Evolutionary conservation across 2,888 invertebrate species (phyloP).

Genomic region (Drosophila vallismaia): DNA sequence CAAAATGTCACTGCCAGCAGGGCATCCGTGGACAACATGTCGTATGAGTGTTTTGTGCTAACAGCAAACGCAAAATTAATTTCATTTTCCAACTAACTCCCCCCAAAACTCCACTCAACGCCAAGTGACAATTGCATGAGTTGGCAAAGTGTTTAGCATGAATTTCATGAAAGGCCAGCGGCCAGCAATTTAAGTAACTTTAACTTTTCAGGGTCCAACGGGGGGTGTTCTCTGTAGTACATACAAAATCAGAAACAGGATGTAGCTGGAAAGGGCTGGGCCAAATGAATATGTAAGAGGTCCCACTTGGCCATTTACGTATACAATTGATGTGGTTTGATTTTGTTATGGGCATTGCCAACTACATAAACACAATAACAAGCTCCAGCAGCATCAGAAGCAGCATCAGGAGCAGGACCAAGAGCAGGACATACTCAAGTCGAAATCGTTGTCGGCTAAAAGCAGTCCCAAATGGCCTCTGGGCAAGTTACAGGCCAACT

Average conservation of each 20-base stretch:
- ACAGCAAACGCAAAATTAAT: slow-evolving; percentile 74
- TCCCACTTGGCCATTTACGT: slow-evolving; percentile 79
- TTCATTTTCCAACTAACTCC: slow-evolving; percentile 57
- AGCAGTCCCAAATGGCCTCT: slow-evolving; percentile 42
- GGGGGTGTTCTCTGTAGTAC: not conserved
- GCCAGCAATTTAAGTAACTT: slow-evolving; percentile 57
- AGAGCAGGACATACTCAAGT: slow-evolving; percentile 22
- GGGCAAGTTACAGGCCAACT: slow-evolving; percentile 15
- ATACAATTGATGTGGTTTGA: slow-evolving; percentile 81
- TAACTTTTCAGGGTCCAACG: slow-evolving; percentile 20
- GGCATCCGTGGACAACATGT: slow-evolving; percentile 51
- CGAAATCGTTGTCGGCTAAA: slow-evolving; percentile 36
- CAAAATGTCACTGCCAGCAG: slow-evolving; percentile 62
- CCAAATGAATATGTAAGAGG: slow-evolving; percentile 78
- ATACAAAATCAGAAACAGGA: not conserved
- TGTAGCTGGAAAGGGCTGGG: slow-evolving; percentile 19
- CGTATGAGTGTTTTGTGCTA: slow-evolving; percentile 67
- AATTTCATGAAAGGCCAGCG: slow-evolving; percentile 63
- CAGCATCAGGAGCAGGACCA: slow-evolving; percentile 29
- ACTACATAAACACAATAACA: slow-evolving; percentile 70
- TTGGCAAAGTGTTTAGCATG: slow-evolving; percentile 68
- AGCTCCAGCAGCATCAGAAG: slow-evolving; percentile 5
- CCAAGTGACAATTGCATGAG: slow-evolving; percentile 68
- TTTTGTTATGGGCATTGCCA: slow-evolving; percentile 74
- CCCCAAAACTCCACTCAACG: not conserved